Evolutionary conservation across 2,113 vertebrate species (phyloP).

Genomic region (Lynx canadensis): DNA sequence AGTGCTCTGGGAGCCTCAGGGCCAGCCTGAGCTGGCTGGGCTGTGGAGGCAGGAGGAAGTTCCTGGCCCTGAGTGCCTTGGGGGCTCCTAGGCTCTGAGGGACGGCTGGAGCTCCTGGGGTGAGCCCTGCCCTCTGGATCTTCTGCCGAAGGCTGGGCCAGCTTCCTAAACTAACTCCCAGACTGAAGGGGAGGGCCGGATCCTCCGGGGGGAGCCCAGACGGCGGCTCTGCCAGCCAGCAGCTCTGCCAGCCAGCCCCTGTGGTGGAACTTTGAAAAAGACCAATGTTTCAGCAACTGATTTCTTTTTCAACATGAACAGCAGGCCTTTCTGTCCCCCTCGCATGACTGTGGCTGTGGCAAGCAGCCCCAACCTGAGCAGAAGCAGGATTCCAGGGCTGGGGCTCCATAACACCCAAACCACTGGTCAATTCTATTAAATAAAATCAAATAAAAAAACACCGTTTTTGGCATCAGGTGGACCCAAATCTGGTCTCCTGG

Average conservation of each 20-base stretch:
- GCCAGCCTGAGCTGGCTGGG: slow-evolving; percentile 58
- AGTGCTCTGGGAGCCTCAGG: slow-evolving; percentile 47
- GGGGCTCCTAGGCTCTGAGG: slow-evolving; percentile 65
- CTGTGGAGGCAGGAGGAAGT: slow-evolving; percentile 57
- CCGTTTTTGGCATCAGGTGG: slow-evolving; percentile 64
- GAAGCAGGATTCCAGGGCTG: slow-evolving; percentile 68
- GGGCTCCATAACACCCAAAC: slow-evolving; percentile 69
- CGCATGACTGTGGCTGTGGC: slow-evolving; percentile 76
- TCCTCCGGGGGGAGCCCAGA: slow-evolving; percentile 65
- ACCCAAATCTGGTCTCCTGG: slow-evolving; percentile 67
- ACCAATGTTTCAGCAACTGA: slow-evolving; percentile 80
- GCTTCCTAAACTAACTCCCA: slow-evolving; percentile 79
- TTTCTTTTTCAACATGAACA: slow-evolving; percentile 79
- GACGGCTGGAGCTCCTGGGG: slow-evolving; percentile 66
- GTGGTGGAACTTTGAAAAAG: slow-evolving; percentile 82
- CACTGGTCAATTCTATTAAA: slow-evolving; percentile 73
- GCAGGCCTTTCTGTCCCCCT: slow-evolving; percentile 75
- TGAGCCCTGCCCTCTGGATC: slow-evolving; percentile 63
- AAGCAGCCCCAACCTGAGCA: slow-evolving; percentile 62
- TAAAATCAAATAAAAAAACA: slow-evolving; percentile 70
- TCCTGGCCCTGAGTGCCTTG: slow-evolving; percentile 28
- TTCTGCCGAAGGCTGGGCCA: slow-evolving; percentile 58
- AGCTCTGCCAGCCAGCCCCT: slow-evolving; percentile 75
- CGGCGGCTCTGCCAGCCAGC: slow-evolving; percentile 73
- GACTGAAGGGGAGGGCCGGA: slow-evolving; percentile 70